Base-by-base conservation (phyloP, 1,140 invertebrate genomes). In the Archivesica marissinica region DNA sequence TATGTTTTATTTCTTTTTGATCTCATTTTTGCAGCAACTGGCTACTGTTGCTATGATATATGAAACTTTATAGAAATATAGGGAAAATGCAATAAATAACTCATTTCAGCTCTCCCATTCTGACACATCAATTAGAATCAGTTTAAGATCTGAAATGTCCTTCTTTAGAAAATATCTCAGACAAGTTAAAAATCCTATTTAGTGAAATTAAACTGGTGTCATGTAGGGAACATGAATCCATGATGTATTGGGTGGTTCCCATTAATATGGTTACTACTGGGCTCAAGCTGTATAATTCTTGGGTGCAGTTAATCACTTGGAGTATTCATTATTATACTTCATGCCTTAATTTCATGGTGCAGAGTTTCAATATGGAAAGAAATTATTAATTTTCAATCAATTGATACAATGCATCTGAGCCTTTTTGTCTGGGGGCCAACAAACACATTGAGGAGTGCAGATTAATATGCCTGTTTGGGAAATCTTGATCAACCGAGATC, bases 101-200 rank as follows among this genome's bases (percentile, higher is more conserved):
- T 35, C 13, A 64, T 17, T 64, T 64, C 30, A 35, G 2, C 13
- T 35, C 1, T 25, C 7, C 15, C 30, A 33, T 20, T 28, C 7
- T 64, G 59, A 35, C 59, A 35, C 20, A 20, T 35, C 59, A 64
- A 64, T 64, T 64, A 64, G 59, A 20, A 25, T 35, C 11, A 64
- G 30, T 33, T 33, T 33, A 33, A 64, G 30, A 20, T 17, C n/a
- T 35, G 3, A 4, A 35, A 7, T 64, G 17, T 64, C 4, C 30
- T 64, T 20, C 59, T 64, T 25, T 64, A 64, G 59, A 64, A 64
- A 64, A 64, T 64, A 64, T 59, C 23, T 9, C 33, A 64, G 59
- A 64, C 59, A 64, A 64, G 33, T 64, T 64, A 35, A 64, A 64
- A 64, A 64, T 64, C 59, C 59, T 33, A 64, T 64, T 64, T 64